phyloP scores from a whole-genome alignment of 2,888 invertebrate species.

The Cheilosia urbana region DNA sequence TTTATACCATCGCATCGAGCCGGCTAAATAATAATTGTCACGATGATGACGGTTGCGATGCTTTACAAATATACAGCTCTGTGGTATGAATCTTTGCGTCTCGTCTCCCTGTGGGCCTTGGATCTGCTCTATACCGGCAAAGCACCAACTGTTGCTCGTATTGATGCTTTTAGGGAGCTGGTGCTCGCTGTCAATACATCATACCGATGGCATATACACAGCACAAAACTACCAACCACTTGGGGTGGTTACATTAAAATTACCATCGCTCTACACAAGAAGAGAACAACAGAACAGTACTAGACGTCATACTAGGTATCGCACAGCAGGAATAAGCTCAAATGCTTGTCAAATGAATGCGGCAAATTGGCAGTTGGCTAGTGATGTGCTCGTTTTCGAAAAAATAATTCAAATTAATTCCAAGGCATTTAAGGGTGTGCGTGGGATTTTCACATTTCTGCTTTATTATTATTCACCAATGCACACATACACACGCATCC shows the following conservation, averaged over 20 bases:
- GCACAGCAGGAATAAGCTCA: constrained; percentile 70
- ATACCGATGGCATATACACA: constrained; percentile 6
- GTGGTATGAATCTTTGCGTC: constrained; percentile 47
- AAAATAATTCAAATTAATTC: constrained; percentile 69
- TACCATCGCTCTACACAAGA: constrained; percentile 33
- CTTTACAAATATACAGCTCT: constrained; percentile 43
- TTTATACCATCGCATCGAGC: constrained; percentile 75
- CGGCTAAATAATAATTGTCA: constrained; percentile 61
- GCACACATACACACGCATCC: background rate
- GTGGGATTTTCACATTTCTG: constrained; percentile 24
- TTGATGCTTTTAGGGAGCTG: constrained; percentile 35
- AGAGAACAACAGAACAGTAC: constrained; percentile 30
- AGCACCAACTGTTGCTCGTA: constrained; percentile 53
- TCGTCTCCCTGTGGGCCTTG: constrained; percentile 32
- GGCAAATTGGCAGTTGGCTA: constrained; percentile 65
- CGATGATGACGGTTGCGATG: constrained; percentile 36
- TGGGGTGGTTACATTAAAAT: constrained; percentile 64
- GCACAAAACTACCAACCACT: constrained; percentile 12
- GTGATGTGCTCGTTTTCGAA: constrained; percentile 28
- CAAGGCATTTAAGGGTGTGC: constrained; percentile 28
- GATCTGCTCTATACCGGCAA: constrained; percentile 37
- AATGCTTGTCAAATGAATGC: constrained; percentile 57
- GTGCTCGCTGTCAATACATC: constrained; percentile 5
- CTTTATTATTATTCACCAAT: constrained; percentile 7
- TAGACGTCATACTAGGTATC: constrained; percentile 62